phyloP scores from a whole-genome alignment of 2,888 invertebrate species.

The Drosophila mettleri region DNA sequence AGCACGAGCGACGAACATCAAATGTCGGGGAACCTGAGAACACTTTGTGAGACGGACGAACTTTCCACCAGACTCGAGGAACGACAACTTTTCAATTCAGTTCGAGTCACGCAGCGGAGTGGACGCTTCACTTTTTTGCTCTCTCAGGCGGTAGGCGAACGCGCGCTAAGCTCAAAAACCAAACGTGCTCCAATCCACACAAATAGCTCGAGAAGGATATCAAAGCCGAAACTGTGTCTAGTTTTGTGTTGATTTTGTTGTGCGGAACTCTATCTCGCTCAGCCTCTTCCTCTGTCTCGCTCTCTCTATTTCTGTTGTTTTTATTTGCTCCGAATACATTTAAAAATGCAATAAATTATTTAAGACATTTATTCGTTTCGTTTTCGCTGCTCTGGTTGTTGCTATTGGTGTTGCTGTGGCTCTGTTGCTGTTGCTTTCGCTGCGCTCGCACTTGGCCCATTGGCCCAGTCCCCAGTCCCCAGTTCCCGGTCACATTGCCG shows the following conservation, averaged over 20 bases:
- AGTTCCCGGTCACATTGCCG: slow-evolving; percentile 29
- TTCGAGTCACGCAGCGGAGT: slow-evolving; percentile 78
- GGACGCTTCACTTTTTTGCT: slow-evolving; percentile 52
- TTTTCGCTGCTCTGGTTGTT: slow-evolving; percentile 47
- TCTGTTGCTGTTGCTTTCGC: slow-evolving; percentile 41
- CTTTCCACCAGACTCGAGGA: slow-evolving; percentile 37
- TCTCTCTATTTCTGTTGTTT: neutral
- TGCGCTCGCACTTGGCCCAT: slow-evolving; percentile 58
- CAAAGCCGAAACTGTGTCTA: slow-evolving; percentile 3
- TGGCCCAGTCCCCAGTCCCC: slow-evolving; percentile 68
- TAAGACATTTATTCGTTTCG: slow-evolving; percentile 69
- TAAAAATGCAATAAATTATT: slow-evolving; percentile 72
- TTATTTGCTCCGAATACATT: slow-evolving; percentile 11
- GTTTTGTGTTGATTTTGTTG: slow-evolving; percentile 17
- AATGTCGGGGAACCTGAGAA: slow-evolving; percentile 52
- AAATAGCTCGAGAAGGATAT: slow-evolving; percentile 12
- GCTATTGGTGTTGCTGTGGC: slow-evolving; percentile 22
- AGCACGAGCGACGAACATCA: slow-evolving; percentile 35
- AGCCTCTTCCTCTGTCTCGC: neutral
- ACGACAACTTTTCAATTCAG: slow-evolving; percentile 77
- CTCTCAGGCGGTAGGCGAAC: slow-evolving; percentile 6
- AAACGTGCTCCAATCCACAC: slow-evolving; percentile 10
- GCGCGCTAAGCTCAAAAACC: slow-evolving; percentile 15
- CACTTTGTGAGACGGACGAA: slow-evolving; percentile 28
- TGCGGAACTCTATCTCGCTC: neutral